Base-by-base conservation (phyloP, 2,797 vertebrate genomes). In the Argyrosomus regius region DNA sequence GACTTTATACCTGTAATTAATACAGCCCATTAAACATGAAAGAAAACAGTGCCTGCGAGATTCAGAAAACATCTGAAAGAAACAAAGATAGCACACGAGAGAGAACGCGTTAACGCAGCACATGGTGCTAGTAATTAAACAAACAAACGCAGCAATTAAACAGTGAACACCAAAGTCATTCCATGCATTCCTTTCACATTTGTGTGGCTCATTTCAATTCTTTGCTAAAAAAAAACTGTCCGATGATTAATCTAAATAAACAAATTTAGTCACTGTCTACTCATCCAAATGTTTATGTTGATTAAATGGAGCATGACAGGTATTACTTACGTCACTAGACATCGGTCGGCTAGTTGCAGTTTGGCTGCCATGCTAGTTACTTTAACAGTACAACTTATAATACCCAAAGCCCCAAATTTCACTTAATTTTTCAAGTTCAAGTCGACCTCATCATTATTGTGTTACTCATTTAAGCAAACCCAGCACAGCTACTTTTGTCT, bases 61-160 rank as follows among this genome's bases (percentile, higher is more conserved):
- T 41, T 39, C 16, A 62, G 24, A 28, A 59, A 67, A 39, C 5
- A 0, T 31, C 49, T 39, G 24, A 72, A 13, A 28, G 7, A 63
- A 58, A 68, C 41, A 69, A 46, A 57, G 53, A 39, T 9, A 39
- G 17, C n/a, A 45, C 1, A 4, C 3, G 14, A 50, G 13, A 16
- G 7, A 60, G 6, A 60, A 31, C 14, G 7, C 12, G 58, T 24
- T 13, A 53, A 63, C 12, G 59, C 31, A 61, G n/a, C 14, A 83
- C 75, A 87, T 61, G 49, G 20, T 63, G 49, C 31, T 71, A 72
- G n/a, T 46, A 83, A 87, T 83, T 82, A 84, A 79, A 85, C 22
- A 28, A 59, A 75, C 60, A 57, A 69, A 64, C 39, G 78, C 56
- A 75, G 66, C 67, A 83, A 83, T 81, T 75, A 61, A 65, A 79